These are phyloP conservation scores for Gymnobelideus leadbeateri DNA, from an alignment of 2,113 vertebrate genomes.

Conservation along the genomic window DNA sequence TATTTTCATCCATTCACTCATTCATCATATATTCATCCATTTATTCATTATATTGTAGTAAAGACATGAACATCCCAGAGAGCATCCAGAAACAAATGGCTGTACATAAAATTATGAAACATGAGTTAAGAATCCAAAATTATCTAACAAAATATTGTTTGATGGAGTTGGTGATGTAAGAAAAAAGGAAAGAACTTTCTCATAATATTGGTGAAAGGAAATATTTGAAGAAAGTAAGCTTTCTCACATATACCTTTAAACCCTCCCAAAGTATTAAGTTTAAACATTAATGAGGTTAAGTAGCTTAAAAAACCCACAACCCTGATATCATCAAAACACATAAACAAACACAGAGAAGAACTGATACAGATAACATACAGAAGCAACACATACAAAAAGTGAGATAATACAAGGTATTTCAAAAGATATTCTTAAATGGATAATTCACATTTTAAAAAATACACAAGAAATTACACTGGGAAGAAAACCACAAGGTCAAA, in stretches of 20 bases:
- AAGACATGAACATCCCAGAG: background rate
- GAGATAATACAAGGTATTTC: background rate
- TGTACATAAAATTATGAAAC: background rate
- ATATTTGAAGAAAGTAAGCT: background rate
- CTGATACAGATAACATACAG: background rate
- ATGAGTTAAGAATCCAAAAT: background rate
- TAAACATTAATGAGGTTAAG: background rate
- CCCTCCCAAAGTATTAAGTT: background rate
- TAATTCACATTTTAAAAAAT: background rate
- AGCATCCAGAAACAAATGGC: background rate
- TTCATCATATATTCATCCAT: no score
- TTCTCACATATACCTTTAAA: background rate
- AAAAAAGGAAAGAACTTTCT: background rate
- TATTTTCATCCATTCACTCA: no score
- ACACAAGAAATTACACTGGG: background rate
- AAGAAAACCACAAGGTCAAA: background rate
- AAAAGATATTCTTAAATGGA: background rate
- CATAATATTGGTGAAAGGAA: background rate
- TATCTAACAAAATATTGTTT: background rate
- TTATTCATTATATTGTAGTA: background rate
- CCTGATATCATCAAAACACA: background rate
- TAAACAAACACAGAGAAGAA: background rate
- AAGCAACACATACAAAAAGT: background rate
- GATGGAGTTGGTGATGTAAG: background rate
- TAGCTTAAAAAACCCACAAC: background rate